A percentile compares a stretch with the other conserved stretches of the same genome.
phyloP scores from a whole-genome alignment of 2,888 invertebrate genomes.

The Agrochola lota region DNA sequence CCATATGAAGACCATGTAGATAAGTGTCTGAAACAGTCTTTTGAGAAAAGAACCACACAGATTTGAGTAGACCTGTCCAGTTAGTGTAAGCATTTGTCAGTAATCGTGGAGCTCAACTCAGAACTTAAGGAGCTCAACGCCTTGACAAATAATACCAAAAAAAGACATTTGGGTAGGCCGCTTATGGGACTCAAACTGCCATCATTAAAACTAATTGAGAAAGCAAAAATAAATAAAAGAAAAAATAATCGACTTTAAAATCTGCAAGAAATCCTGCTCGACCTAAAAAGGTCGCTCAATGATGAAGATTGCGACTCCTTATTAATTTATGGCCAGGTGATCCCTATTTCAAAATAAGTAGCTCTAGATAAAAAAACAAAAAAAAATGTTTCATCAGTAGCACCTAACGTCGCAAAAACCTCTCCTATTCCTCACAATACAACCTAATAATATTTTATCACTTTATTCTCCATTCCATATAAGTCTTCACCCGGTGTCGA shows the following conservation, averaged over 20 bases:
- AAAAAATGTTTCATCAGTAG: not conserved
- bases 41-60: too few species aligned
- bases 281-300: not conserved
- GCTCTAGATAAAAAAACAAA: not conserved
- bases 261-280: not conserved
- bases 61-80: too few species aligned
- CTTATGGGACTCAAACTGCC: too few species aligned
- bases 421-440: not conserved
- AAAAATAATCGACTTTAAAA: not conserved
- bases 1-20: too few species aligned
- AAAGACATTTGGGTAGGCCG: too few species aligned
- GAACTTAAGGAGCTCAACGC: too few species aligned
- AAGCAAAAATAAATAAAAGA: too few species aligned
- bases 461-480: conserved; percentile 54
- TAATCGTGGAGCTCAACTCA: too few species aligned
- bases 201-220: too few species aligned
- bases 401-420: conserved; percentile 12
- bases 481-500: conserved; percentile 53
- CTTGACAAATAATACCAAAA: too few species aligned
- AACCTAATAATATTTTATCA: conserved; percentile 55
- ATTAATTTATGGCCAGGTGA: not conserved
- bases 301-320: not conserved
- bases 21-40: too few species aligned
- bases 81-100: too few species aligned
- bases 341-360: not conserved